phyloP scores from a whole-genome alignment of 2,888 invertebrate genomes.

The Acutogordius australiensis region DNA sequence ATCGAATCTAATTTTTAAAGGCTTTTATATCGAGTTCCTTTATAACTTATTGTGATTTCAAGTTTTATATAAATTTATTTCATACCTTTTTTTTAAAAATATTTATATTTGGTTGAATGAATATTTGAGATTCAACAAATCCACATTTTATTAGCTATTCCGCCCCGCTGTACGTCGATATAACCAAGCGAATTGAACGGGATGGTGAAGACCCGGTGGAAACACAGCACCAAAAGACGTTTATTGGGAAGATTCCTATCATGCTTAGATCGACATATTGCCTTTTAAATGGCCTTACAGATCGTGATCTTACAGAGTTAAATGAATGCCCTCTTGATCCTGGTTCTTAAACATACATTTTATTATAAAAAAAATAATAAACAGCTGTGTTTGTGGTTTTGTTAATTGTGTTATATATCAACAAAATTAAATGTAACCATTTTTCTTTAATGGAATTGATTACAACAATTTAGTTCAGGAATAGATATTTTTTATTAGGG shows the following conservation, averaged over 20 bases:
- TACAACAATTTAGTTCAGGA: too few species aligned
- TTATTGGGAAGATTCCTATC: constrained; percentile 71
- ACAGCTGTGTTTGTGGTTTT: too few species aligned
- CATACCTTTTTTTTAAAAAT: background rate
- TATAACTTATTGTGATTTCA: too few species aligned
- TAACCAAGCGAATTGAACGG: constrained; percentile 70
- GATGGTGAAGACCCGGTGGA: constrained; percentile 51
- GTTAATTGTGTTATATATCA: too few species aligned
- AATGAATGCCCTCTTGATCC: constrained; percentile 98
- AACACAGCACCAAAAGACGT: constrained; percentile 39
- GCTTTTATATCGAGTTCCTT: too few species aligned
- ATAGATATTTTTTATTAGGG: too few species aligned
- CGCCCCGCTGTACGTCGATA: constrained; percentile 90
- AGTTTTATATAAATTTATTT: too few species aligned
- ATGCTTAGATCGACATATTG: constrained; percentile 94
- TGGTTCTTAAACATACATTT: constrained; percentile 28
- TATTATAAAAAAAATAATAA: constrained; percentile 74
- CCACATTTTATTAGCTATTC: constrained; percentile 40
- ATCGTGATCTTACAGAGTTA: constrained; percentile 92
- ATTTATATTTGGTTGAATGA: background rate
- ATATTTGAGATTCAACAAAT: background rate
- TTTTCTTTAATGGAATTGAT: too few species aligned
- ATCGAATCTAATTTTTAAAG: too few species aligned
- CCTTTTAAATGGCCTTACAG: constrained; percentile 60
- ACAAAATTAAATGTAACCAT: too few species aligned